phyloP scores from a whole-genome alignment of 1,140 invertebrate genomes.

The Chlorops oryzae region DNA sequence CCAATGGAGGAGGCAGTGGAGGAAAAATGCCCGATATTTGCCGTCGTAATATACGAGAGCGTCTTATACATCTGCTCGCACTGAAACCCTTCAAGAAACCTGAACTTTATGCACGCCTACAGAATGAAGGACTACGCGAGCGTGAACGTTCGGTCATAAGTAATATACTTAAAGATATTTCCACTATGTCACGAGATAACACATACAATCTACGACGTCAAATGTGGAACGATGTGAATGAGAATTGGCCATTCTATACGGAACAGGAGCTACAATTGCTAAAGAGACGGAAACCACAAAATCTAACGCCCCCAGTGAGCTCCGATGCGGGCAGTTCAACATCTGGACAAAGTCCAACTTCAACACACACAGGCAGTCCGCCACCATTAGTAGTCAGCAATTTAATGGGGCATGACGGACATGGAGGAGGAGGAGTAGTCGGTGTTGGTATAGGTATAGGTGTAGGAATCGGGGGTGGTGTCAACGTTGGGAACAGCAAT shows the following conservation, averaged over 20 bases:
- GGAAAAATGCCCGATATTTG: slow-evolving; percentile 39
- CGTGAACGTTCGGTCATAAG: slow-evolving; percentile 69
- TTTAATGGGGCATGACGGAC: slow-evolving; percentile 2
- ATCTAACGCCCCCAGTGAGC: slow-evolving; percentile 77
- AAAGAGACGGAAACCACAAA: slow-evolving; percentile 82
- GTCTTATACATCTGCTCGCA: slow-evolving; percentile 87
- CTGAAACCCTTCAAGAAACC: slow-evolving; percentile 88
- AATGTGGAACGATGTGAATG: slow-evolving; percentile 86
- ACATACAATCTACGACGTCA: slow-evolving; percentile 76
- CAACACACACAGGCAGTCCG: slow-evolving; percentile 61
- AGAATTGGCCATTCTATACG: slow-evolving; percentile 90
- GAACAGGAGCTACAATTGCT: slow-evolving; percentile 80
- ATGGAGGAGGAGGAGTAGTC: slow-evolving; percentile 6
- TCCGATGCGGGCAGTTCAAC: slow-evolving; percentile 62
- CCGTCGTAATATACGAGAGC: slow-evolving; percentile 55
- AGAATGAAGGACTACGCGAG: slow-evolving; percentile 79
- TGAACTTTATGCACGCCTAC: slow-evolving; percentile 73
- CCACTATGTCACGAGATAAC: slow-evolving; percentile 71
- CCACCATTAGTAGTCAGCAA: slow-evolving; percentile 50
- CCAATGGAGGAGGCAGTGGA: slow-evolving; percentile 16
- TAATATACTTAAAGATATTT: slow-evolving; percentile 71
- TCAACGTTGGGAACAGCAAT: slow-evolving; percentile 51
- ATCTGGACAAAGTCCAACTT: slow-evolving; percentile 62
- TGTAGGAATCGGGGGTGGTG: slow-evolving; percentile 1
- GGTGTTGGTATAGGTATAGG: not conserved